A percentile compares a stretch with the other conserved stretches of the same genome.
Conservation (phyloP, 2,113 vertebrate species). For the Lipophrys pholis region DNA sequence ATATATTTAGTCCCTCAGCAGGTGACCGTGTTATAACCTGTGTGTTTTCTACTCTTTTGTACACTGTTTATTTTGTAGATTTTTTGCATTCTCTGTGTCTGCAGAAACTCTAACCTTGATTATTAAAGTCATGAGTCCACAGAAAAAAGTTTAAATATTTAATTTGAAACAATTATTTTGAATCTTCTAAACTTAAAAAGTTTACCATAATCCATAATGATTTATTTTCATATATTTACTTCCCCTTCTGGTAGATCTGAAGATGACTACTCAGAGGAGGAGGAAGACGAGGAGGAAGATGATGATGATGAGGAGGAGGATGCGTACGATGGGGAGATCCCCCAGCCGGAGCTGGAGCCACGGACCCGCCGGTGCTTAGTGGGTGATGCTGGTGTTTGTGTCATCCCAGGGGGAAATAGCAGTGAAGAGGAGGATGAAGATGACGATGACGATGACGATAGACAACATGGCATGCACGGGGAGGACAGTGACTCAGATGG, state of each 20-base stretch:
- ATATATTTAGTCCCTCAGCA: background rate
- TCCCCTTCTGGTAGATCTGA: conserved; percentile 87
- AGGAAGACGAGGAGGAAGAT: conserved; percentile 86
- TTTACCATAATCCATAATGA: no score
- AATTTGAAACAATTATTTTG: no score
- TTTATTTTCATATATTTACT: background rate
- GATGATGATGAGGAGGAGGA: conserved; percentile 92
- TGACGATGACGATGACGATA: conserved; percentile 85
- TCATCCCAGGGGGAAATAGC: conserved; percentile 85
- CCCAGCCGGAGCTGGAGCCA: conserved; percentile 82
- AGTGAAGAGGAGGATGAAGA: conserved; percentile 88
- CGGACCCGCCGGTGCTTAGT: conserved; percentile 82
- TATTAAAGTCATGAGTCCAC: background rate
- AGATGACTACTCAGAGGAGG: conserved; percentile 92
- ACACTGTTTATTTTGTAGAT: background rate
- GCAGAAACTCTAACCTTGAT: background rate
- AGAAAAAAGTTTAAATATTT: no score
- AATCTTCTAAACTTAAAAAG: no score
- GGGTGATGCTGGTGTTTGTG: conserved; percentile 86
- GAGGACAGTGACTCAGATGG: conserved; percentile 96
- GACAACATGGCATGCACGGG: conserved; percentile 78
- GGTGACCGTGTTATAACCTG: no score
- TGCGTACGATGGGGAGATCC: conserved; percentile 85
- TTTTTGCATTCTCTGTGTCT: background rate
- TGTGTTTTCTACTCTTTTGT: conserved; percentile 3